A percentile compares a stretch with the other conserved stretches of the same genome.
These are phyloP conservation scores for Cynoglossus semilaevis DNA, from an alignment of 2,113 vertebrate genomes.

Conservation along the genomic window DNA sequence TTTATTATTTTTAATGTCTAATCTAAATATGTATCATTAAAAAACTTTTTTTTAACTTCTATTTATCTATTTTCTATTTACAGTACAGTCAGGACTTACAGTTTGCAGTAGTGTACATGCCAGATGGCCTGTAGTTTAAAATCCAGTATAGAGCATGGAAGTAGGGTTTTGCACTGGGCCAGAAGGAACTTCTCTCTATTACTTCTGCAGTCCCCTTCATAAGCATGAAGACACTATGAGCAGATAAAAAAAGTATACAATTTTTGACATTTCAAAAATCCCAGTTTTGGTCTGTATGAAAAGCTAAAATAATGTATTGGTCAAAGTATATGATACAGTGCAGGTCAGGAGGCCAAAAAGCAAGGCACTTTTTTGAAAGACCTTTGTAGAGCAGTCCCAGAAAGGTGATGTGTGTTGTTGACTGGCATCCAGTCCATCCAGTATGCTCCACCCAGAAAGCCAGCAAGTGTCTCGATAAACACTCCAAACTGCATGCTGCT, in stretches of 20 bases:
- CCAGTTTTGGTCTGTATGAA: neutral
- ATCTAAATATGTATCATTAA: neutral
- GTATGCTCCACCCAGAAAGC: constrained; percentile 24
- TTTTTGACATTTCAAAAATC: neutral
- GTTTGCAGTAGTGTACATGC: constrained; percentile 56
- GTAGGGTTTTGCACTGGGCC: constrained; percentile 64
- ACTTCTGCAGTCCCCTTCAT: constrained; percentile 49
- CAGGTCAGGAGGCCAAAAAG: neutral
- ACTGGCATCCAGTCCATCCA: constrained; percentile 50
- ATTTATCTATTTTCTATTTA: too few relatives aligned
- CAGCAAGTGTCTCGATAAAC: constrained; percentile 5
- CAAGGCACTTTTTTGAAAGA: constrained; percentile 9
- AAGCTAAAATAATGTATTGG: neutral
- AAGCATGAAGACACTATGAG: constrained; percentile 46
- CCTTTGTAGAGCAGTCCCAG: constrained; percentile 55
- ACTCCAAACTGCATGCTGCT: constrained; percentile 25
- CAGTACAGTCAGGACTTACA: constrained; percentile 61
- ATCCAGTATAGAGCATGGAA: constrained; percentile 72
- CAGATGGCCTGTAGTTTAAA: constrained; percentile 65
- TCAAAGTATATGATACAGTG: neutral
- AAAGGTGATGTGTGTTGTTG: constrained; percentile 29
- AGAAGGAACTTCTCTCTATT: constrained; percentile 57
- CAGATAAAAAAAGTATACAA: constrained; percentile 24
- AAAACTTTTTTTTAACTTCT: too few relatives aligned
- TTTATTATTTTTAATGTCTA: neutral